Evolutionary conservation across 2,113 vertebrate species (phyloP), one percentile per base, ranked within the genome.

Genomic region (Sciurus niger): DNA sequence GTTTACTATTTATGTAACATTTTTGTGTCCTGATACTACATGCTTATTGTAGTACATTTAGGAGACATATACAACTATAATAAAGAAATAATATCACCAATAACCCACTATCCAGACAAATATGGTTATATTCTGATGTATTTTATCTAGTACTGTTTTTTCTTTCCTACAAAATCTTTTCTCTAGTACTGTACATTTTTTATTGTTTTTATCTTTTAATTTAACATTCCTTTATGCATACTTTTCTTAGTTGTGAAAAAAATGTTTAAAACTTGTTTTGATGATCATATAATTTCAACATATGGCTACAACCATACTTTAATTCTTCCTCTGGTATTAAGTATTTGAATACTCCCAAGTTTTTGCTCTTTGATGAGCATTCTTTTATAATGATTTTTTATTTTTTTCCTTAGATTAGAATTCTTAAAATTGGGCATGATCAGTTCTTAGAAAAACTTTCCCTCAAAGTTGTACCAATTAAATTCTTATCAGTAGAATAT

Each of bases 1-100:
- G 37, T 6, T 80, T 94, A 77, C 77, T 93, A 86, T 76, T 95
- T 87, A 82, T 51, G 90, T 93, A 90, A 90, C 24, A 89, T 78
- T 94, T 93, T 94, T 77, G 46, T 91, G 60, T 70, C 82, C 68
- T 55, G 22, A 80, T 48, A 90, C 43, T 87, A 84, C 5, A 85
- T 48, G 16, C 2, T 28, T 79, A 63, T 67, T 40, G 10, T 60
- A 87, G 76, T 85, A 88, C 88, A 92, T 89, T 40, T 80, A 90
- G 70, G 77, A 94, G 88, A 74, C 46, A 82, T 1, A 96, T 5
- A 94, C 6, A 92, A 60, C 13, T 78, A 28, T 70, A 65, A 94
- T 80, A 74, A 65, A 63, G 46, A 90, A 85, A 72, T 18, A 58
- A 93, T 46, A 76, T 40, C 22, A 77, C 18, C 65, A n/a, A 25